These are phyloP conservation scores for Artibeus jamaicensis DNA, from an alignment of 2,797 vertebrate genomes.

Conservation along the genomic window DNA sequence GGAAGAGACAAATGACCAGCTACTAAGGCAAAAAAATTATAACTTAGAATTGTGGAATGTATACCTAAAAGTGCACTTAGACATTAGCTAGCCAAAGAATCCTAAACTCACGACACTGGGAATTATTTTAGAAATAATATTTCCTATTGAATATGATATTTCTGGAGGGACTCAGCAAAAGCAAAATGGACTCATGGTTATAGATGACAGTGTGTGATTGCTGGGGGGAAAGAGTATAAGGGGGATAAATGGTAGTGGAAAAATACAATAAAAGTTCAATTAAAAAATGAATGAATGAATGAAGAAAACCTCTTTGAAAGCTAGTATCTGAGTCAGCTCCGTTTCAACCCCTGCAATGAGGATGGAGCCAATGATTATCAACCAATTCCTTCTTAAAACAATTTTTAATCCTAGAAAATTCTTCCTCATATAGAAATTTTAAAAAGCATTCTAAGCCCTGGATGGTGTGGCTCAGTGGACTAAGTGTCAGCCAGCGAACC, in stretches of 20 bases:
- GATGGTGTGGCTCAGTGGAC: too few species aligned
- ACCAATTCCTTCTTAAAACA: conserved; percentile 9
- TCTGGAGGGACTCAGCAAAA: too few species aligned
- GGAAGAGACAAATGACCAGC: not conserved
- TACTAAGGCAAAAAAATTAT: not conserved
- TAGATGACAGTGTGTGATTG: too few species aligned
- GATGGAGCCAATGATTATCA: not conserved
- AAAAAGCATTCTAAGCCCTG: not conserved
- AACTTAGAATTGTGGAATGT: not conserved
- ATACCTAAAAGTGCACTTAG: not conserved
- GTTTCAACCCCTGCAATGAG: not conserved
- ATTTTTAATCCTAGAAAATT: conserved; percentile 12
- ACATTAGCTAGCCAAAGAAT: not conserved
- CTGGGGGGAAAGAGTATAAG: not conserved
- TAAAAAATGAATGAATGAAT: not conserved
- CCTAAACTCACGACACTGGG: not conserved
- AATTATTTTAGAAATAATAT: not conserved
- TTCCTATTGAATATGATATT: not conserved
- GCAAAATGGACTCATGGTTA: too few species aligned
- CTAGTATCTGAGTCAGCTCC: not conserved
- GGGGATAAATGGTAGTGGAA: too few species aligned
- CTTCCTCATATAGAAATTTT: not conserved
- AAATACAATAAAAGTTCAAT: not conserved
- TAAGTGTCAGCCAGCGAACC: too few species aligned
- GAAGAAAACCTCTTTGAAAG: not conserved